These are phyloP conservation scores for Barypeithes pellucidus DNA, from an alignment of 2,888 invertebrate species.

Conservation along the genomic window DNA sequence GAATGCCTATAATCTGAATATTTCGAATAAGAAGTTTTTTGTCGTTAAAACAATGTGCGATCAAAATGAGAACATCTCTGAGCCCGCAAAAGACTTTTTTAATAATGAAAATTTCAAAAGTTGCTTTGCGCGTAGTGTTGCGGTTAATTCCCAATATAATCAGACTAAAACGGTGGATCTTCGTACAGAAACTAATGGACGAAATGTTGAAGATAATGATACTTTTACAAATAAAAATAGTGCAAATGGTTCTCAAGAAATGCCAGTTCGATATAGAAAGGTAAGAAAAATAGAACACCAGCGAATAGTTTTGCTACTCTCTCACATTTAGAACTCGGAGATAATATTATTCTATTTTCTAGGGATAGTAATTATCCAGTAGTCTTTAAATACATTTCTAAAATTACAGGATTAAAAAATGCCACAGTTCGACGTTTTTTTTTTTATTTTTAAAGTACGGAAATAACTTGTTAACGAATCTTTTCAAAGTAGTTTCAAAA, in stretches of 20 bases:
- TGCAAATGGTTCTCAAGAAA: constrained; percentile 4
- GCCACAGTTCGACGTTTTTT: neutral
- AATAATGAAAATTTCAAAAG: constrained; percentile 60
- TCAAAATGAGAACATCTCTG: constrained; percentile 7
- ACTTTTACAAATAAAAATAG: constrained; percentile 7
- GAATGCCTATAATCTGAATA: neutral
- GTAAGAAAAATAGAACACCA: constrained; percentile 31
- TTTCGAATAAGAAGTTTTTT: neutral
- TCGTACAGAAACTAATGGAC: neutral
- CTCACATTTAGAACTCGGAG: no score
- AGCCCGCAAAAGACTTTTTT: constrained; percentile 15
- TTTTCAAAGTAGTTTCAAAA: no score
- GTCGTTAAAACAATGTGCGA: constrained; percentile 20
- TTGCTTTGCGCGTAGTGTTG: constrained; percentile 68
- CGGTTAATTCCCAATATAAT: constrained; percentile 67
- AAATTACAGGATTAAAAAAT: constrained; percentile 2
- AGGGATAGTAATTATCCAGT: no score
- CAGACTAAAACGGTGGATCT: constrained; percentile 55
- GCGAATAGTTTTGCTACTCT: no score
- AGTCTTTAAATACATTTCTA: constrained; percentile 9
- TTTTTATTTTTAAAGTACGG: neutral
- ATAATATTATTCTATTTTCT: no score
- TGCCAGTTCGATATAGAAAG: constrained; percentile 38
- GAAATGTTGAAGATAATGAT: constrained; percentile 2
- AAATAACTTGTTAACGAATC: no score